phyloP scores from a whole-genome alignment of 2,888 invertebrate genomes.

The Hyalella azteca region DNA sequence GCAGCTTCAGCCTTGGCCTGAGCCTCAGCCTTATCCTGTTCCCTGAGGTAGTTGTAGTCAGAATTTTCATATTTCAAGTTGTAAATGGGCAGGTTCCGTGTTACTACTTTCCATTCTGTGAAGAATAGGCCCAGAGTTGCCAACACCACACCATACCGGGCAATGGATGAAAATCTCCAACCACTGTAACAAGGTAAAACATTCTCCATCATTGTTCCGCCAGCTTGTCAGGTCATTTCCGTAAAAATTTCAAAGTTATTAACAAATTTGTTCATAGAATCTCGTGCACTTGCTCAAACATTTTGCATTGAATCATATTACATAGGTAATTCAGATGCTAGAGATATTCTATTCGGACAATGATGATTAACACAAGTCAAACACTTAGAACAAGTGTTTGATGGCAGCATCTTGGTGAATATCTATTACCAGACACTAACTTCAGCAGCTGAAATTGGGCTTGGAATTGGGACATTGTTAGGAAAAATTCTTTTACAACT shows the following conservation, averaged over 20 bases:
- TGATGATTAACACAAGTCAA: too few relatives aligned
- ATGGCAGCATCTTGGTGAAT: too few relatives aligned
- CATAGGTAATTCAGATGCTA: too few relatives aligned
- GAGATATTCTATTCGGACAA: too few relatives aligned
- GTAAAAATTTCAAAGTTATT: neutral
- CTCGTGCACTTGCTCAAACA: neutral
- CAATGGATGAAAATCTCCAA: slow-evolving; percentile 22
- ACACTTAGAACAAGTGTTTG: too few relatives aligned
- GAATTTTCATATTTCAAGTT: slow-evolving; percentile 21
- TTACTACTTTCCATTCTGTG: slow-evolving; percentile 22
- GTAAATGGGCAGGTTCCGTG: slow-evolving; percentile 9
- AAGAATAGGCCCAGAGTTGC: slow-evolving; percentile 9
- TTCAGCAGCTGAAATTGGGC: too few relatives aligned
- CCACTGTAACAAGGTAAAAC: slow-evolving; percentile 13
- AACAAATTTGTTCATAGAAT: neutral
- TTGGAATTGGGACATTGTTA: too few relatives aligned
- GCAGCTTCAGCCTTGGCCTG: slow-evolving; percentile 1
- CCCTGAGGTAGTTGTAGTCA: slow-evolving; percentile 22
- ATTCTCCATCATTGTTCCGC: neutral
- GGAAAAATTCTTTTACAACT: too few relatives aligned
- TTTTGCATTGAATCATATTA: too few relatives aligned
- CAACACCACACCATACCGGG: neutral
- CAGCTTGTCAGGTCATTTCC: neutral
- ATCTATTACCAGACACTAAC: too few relatives aligned
- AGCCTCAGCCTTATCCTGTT: slow-evolving; percentile 8